Evolutionary conservation across 2,113 vertebrate genomes (phyloP), one percentile per base, ranked within the genome.

Genomic region (Forbesichthys agassizii): DNA sequence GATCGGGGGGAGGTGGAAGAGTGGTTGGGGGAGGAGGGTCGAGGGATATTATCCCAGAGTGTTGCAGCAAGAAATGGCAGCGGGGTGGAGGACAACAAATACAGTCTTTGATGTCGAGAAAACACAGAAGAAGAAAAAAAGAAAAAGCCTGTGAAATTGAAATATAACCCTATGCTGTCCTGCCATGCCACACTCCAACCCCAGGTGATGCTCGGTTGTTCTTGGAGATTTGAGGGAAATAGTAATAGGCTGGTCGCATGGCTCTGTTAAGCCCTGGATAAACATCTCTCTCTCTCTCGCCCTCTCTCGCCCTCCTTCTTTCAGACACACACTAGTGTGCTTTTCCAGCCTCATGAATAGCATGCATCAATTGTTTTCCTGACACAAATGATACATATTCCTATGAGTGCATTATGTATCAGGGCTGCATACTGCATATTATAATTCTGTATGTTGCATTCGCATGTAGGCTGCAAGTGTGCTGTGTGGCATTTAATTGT

Each of bases 61-160:
- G n/a, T 62, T 74, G 61, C 48, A 77, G 68, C 76, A 69, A 66
- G 56, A 76, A 70, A 70, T 68, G 64, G 71, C 36, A 42, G 36
- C 7, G 36, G 36, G 36, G 52, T 61, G 48, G 49, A 60, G 9
- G 68, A 75, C 70, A 68, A 62, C 42, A 65, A 67, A 68, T 57
- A 55, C n/a, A 55, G 27, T 14, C 52, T 78, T 62, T 73, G 54
- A 73, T 27, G 36, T 4, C 52, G 51, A 49, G 27, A 27, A 63
- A 73, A 52, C 27, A 27, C 46, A 51, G 3, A 56, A 6, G 27
- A 68, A 6, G 14, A 66, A 55, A 74, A 56, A 6, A 27, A 68
- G 4, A 16, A 66, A 55, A 74, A 16, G 13, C 48, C 9, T n/a
- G 20, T 42, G 53, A 64, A n/a, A 59, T 56, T 61, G 52, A 14